Base-by-base conservation (phyloP, 2,888 invertebrate species). In the Dryobotodes eremita region DNA sequence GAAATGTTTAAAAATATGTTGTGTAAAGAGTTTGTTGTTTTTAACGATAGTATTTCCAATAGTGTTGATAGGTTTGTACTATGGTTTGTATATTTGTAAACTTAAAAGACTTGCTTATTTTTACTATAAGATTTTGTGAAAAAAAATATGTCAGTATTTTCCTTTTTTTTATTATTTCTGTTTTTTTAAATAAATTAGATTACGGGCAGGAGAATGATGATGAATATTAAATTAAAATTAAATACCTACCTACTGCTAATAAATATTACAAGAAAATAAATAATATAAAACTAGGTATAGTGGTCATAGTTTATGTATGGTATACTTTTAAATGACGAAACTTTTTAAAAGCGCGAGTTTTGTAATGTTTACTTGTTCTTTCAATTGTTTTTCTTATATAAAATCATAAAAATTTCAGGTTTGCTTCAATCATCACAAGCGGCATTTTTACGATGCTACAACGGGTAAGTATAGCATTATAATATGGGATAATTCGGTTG, bases 401-500 rank as follows among this genome's bases (percentile, higher is more conserved):
- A 31, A 57, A 31, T 1, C 48, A 42, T 59, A 50, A 31, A 0
- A 20, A 77, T 88, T 85, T 70, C 91, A 93, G 95, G 89, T 89
- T 70, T 89, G 23, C 75, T 90, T 23, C 89, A 92, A 68, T 66
- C 84, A 42, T 84, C 92, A 62, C 80, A 86, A 48, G 91, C 92
- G 3, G 96, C 95, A 13, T 94, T 88, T 91, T 89, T 96, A 71
- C 90, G 94, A 80, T 96, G 95, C 90, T 96, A 94, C 81, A 94
- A 92, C 77, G 94, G 93, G 96, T 96, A 90, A 93, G 94, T 31
- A n/a, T n/a, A n/a, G n/a, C n/a, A n/a, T n/a, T n/a, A n/a, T n/a
- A n/a, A n/a, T n/a, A n/a, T n/a, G n/a, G n/a, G n/a, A n/a, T n/a
- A n/a, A n/a, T n/a, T n/a, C n/a, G n/a, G n/a, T n/a, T n/a, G n/a